Base-by-base conservation (phyloP, 2,113 vertebrate genomes). In the Callithrix jacchus region DNA sequence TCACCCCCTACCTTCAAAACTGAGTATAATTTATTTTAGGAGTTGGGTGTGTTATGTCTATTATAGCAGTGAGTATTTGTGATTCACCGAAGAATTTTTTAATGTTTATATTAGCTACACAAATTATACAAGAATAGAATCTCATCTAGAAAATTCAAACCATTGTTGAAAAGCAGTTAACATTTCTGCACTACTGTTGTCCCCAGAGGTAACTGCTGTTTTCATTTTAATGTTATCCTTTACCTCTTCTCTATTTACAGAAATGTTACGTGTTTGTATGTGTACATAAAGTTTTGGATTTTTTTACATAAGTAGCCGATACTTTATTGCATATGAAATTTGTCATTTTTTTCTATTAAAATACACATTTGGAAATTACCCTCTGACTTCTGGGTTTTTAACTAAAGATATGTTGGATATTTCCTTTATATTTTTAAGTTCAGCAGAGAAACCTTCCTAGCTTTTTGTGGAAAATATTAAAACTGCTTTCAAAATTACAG, bases 341-440 rank as follows among this genome's bases (percentile, higher is more conserved):
- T 97, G 52, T 97, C 71, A 25, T 25, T 7, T 21, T 45, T 82
- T 82, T 93, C 42, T 84, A 71, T 89, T 91, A 87, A 94, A 97
- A n/a, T 71, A 6, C 8, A 82, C 18, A 83, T 88, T 82, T 95
- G 74, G 37, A 93, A 88, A 89, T 79, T 85, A 74, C 20, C 64
- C 47, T 93, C 20, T 94, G 47, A n/a, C 32, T 90, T 73, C 49
- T 80, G 27, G 37, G 49, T 87, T 94, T 93, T 76, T 90, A 83
- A 58, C 68, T 93, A 87, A 80, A 94, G 13, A 27, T 89, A 25
- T 77, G 18, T 70, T 90, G 11, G 4, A 42, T 56, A 2, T 88
- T 87, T 89, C 14, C 66, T 18, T 70, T 82, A 32, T 3, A 12
- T 47, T 85, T 95, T 82, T 92, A 91, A 86, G 23, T 80, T 77